Conservation (phyloP, 2,888 invertebrate species). For the Nysson spinosus region DNA sequence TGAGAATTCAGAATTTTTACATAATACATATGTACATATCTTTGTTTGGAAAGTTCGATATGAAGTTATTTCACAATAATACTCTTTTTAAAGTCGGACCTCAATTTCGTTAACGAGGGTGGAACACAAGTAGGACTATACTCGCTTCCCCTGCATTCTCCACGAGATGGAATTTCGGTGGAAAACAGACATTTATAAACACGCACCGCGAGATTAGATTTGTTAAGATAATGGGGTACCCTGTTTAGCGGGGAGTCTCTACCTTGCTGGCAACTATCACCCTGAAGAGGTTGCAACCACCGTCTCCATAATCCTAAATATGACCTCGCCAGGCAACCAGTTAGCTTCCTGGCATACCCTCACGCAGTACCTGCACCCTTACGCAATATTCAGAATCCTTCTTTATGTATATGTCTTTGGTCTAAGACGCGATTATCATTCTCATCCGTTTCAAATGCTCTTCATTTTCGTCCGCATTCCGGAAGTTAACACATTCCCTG, state of each 20-base stretch:
- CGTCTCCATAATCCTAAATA: slow-evolving; percentile 73
- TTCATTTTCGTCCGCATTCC: slow-evolving; percentile 6
- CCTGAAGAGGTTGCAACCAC: slow-evolving; percentile 63
- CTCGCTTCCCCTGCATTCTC: slow-evolving; percentile 14
- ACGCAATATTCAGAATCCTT: slow-evolving; percentile 49
- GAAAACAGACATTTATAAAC: slow-evolving; percentile 77
- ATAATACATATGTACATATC: no score
- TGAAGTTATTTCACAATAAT: no score
- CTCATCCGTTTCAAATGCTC: not conserved
- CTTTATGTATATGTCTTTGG: slow-evolving; percentile 49
- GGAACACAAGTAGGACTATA: slow-evolving; percentile 36
- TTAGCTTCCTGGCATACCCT: slow-evolving; percentile 38
- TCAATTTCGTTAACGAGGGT: slow-evolving; percentile 39
- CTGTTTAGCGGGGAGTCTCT: slow-evolving; percentile 60
- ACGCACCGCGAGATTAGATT: slow-evolving; percentile 76
- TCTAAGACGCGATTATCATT: slow-evolving; percentile 18
- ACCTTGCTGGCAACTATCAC: slow-evolving; percentile 56
- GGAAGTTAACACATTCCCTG: no score
- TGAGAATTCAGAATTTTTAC: no score
- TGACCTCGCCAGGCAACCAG: slow-evolving; percentile 61
- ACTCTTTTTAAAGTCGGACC: no score
- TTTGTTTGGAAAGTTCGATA: no score
- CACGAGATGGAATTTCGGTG: slow-evolving; percentile 49
- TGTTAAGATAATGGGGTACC: slow-evolving; percentile 76
- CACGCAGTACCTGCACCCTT: slow-evolving; percentile 26